Base-by-base conservation (phyloP, 2,888 invertebrate genomes). In the Drosophila parthenogenetica region DNA sequence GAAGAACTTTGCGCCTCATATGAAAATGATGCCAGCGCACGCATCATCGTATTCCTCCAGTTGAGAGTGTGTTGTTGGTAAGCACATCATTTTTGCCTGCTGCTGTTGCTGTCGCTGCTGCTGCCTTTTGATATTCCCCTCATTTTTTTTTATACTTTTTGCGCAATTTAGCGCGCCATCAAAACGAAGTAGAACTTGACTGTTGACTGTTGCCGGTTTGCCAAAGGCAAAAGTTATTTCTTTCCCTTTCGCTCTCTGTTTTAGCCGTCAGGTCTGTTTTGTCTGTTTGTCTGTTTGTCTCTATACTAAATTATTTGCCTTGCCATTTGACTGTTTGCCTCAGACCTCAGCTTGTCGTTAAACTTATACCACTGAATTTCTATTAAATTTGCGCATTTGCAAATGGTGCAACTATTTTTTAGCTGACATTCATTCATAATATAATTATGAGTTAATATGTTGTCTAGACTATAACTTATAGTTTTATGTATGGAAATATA, bases 21-120 rank as follows among this genome's bases (percentile, higher is more conserved):
- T 74, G 83, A 86, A 88, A 86, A 88, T 68, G 83, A 72, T 74
- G 87, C 83, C 72, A 77, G 16, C 73, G 64, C 86, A 79, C 83
- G 86, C 86, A 84, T 68, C 50, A 58, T n/a, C 54, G 43, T 29
- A 50, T 16, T 8, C 40, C 29, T 16, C 16, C 13, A 35, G 35
- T 13, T 48, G 42, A 51, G 35, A 61, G 55, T 67, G 53, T 48
- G 40, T 25, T 43, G 22, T 32, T 73, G 67, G 49, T 73, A 73
- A 67, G 76, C 61, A 72, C 68, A 78, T 70, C 66, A 74, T 84
- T 81, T 73, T 64, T 46, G 55, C 61, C 63, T 64, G 76, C 66
- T 69, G 75, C 69, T 63, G 61, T 48, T 49, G 7, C 29, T 29
- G 8, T 8, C 2, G 29, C 60, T 64, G 70, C 66, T 69, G 45